A percentile compares a stretch with the other conserved stretches of the same genome.
Conservation (phyloP, 2,797 vertebrate genomes). For the Myotis daubentonii region DNA sequence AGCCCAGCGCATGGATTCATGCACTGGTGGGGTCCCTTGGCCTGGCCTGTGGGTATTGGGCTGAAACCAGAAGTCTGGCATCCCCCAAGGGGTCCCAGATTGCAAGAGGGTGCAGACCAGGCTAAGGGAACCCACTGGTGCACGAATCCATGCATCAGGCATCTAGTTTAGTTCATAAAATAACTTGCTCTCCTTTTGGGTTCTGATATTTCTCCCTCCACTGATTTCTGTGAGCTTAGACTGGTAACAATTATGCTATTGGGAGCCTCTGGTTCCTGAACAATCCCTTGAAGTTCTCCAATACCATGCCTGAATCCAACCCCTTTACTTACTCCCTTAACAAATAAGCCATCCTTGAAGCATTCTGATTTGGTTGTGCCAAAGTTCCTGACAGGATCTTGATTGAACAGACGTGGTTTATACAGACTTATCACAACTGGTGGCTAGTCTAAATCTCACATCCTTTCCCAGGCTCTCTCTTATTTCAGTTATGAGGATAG, state of each 20-base stretch:
- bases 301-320: neutral
- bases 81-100: too few relatives aligned
- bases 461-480: neutral
- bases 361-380: neutral
- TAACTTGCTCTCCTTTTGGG: neutral
- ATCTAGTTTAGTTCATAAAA: neutral
- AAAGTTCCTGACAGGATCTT: neutral
- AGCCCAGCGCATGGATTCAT: too few relatives aligned
- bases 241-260: neutral
- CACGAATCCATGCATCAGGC: too few relatives aligned
- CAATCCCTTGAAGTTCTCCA: neutral
- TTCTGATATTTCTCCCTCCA: neutral
- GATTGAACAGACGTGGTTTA: neutral
- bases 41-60: too few relatives aligned
- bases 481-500: neutral
- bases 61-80: too few relatives aligned
- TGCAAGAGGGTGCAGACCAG: too few relatives aligned
- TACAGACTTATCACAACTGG: neutral
- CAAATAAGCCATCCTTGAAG: neutral
- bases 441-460: neutral
- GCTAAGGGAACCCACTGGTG: too few relatives aligned
- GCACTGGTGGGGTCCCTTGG: too few relatives aligned
- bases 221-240: neutral
- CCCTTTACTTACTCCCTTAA: neutral
- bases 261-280: neutral